Percentiles rank a stretch among this genome's conserved stretches.
Conservation (phyloP, 2,888 invertebrate species). For the Diplazon laetatorius region DNA sequence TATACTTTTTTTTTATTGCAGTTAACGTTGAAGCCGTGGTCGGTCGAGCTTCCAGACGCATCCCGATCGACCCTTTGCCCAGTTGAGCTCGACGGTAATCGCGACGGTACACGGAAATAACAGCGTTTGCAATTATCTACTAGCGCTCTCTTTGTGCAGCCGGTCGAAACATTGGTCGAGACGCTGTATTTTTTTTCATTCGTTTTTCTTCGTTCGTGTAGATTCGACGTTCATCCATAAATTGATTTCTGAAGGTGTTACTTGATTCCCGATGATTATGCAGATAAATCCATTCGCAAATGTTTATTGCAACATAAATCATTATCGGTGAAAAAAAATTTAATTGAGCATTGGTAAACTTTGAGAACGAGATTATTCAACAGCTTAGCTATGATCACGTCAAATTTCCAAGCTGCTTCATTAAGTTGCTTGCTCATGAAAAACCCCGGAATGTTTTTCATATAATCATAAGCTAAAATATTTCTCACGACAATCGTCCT, state of each 20-base stretch:
- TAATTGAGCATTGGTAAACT: too few relatives aligned
- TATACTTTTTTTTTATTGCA: slow-evolving; percentile 4
- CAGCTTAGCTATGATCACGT: too few relatives aligned
- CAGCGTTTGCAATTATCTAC: slow-evolving; percentile 54
- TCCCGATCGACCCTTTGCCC: slow-evolving; percentile 8
- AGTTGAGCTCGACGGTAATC: background rate
- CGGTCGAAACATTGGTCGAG: background rate
- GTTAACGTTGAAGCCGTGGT: slow-evolving; percentile 13
- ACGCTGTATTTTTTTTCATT: background rate
- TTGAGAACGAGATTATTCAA: too few relatives aligned
- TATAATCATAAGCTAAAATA: too few relatives aligned
- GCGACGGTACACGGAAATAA: background rate
- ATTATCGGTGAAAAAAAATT: too few relatives aligned
- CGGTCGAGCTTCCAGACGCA: background rate
- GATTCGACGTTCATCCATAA: slow-evolving; percentile 45
- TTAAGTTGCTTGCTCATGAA: background rate
- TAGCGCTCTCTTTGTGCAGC: background rate
- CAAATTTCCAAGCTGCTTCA: too few relatives aligned
- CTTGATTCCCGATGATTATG: slow-evolving; percentile 50
- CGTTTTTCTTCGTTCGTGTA: slow-evolving; percentile 7
- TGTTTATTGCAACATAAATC: too few relatives aligned
- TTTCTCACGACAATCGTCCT: too few relatives aligned
- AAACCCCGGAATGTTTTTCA: too few relatives aligned
- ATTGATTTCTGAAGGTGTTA: slow-evolving; percentile 40
- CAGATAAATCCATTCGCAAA: too few relatives aligned